Conservation (phyloP, 2,113 vertebrate genomes). For the Apeltes quadracus region DNA sequence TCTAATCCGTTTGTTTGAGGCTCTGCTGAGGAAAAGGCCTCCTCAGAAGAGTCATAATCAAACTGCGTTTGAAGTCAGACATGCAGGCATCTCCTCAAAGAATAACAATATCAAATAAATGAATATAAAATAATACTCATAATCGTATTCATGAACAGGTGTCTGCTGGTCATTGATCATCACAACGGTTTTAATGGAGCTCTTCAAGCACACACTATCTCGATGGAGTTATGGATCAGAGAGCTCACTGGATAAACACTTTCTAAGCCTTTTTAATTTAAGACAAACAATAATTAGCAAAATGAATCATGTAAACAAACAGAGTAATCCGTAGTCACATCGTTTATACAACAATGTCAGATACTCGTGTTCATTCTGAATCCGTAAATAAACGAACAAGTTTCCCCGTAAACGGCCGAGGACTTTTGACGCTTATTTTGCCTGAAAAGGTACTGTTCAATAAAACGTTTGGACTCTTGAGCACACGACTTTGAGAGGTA, state of each 20-base stretch:
- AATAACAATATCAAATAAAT: no score
- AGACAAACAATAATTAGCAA: not conserved
- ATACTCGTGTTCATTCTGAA: no score
- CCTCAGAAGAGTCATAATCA: constrained; percentile 60
- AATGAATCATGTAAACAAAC: no score
- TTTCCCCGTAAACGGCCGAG: not conserved
- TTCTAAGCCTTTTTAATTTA: not conserved
- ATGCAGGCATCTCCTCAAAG: constrained; percentile 2
- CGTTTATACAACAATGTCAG: no score
- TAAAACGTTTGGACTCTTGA: not conserved
- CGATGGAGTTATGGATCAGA: not conserved
- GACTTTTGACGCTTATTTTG: not conserved
- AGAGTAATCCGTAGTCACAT: not conserved
- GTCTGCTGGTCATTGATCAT: not conserved
- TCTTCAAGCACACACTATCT: not conserved
- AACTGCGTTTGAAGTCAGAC: constrained; percentile 47
- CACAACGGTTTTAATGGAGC: not conserved
- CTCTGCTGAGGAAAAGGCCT: constrained; percentile 32
- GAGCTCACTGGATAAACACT: not conserved
- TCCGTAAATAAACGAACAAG: no score
- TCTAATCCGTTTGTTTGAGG: constrained; percentile 44
- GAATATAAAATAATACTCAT: not conserved
- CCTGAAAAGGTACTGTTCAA: not conserved
- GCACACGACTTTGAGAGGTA: not conserved
- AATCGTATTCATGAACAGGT: not conserved